A percentile compares a stretch with the other conserved stretches of the same genome.
Evolutionary conservation across 2,797 vertebrate species (phyloP).

Genomic region (Tiaroga cobitis): DNA sequence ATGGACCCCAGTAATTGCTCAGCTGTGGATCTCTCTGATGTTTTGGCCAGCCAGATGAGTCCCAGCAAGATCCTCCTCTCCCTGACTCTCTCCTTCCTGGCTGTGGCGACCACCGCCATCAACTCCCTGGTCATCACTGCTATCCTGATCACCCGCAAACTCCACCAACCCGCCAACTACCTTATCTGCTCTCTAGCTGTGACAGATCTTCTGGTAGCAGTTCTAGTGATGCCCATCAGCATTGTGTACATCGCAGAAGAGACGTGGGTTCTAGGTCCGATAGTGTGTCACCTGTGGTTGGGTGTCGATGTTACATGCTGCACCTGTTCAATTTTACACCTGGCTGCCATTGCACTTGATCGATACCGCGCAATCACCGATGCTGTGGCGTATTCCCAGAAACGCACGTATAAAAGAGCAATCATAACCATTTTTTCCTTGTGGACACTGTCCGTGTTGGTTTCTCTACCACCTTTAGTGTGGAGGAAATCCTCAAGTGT

Average conservation of each 20-base stretch:
- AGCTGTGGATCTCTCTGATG: slow-evolving; percentile 40
- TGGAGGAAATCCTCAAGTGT: slow-evolving; percentile 81
- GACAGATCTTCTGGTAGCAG: slow-evolving; percentile 95
- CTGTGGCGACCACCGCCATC: slow-evolving; percentile 91
- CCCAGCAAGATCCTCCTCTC: slow-evolving; percentile 89
- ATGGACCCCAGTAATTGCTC: slow-evolving; percentile 57
- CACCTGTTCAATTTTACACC: slow-evolving; percentile 96
- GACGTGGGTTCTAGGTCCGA: slow-evolving; percentile 92
- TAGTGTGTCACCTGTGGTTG: slow-evolving; percentile 93
- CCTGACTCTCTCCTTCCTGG: slow-evolving; percentile 90
- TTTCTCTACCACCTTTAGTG: slow-evolving; percentile 92
- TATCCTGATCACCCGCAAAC: slow-evolving; percentile 93
- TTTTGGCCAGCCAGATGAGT: slow-evolving; percentile 41
- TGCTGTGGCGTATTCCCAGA: slow-evolving; percentile 94
- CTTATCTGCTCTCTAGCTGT: slow-evolving; percentile 96
- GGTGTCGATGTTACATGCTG: slow-evolving; percentile 96
- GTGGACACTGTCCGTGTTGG: slow-evolving; percentile 93
- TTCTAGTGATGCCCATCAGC: slow-evolving; percentile 97
- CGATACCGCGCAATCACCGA: slow-evolving; percentile 95
- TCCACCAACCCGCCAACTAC: slow-evolving; percentile 97
- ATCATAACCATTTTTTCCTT: slow-evolving; percentile 89
- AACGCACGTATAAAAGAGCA: slow-evolving; percentile 90
- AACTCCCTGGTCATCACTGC: slow-evolving; percentile 97
- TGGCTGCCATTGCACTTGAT: slow-evolving; percentile 94
- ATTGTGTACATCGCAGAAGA: slow-evolving; percentile 95